phyloP scores from a whole-genome alignment of 2,113 vertebrate species.

The Alaudala cheleensis region DNA sequence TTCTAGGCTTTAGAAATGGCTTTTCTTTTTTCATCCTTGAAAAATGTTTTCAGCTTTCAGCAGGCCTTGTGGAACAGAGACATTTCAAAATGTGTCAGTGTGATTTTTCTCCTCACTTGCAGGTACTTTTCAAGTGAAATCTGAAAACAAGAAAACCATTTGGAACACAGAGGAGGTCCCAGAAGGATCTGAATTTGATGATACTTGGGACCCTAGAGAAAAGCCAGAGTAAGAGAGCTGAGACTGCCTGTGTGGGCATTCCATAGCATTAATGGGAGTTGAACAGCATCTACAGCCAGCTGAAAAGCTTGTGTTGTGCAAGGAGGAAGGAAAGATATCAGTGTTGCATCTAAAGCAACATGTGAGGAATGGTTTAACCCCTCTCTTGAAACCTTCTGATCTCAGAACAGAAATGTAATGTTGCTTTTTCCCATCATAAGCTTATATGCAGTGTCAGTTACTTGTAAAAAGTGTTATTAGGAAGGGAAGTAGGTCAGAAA shows the following conservation, averaged over 20 bases:
- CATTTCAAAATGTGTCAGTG: background rate
- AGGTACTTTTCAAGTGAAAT: slow-evolving; percentile 40
- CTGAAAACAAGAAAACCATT: slow-evolving; percentile 79
- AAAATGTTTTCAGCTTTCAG: background rate
- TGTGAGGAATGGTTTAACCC: background rate
- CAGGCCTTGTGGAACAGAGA: background rate
- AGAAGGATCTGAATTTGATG: slow-evolving; percentile 84
- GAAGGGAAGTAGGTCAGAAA: background rate
- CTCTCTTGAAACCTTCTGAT: slow-evolving; percentile 16
- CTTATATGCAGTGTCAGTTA: slow-evolving; percentile 15
- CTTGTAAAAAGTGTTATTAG: background rate
- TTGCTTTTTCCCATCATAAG: background rate
- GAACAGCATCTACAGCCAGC: background rate
- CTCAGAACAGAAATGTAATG: background rate
- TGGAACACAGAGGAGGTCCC: slow-evolving; percentile 86
- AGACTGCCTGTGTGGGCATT: background rate
- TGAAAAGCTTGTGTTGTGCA: background rate
- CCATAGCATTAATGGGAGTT: background rate
- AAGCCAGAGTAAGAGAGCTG: slow-evolving; percentile 86
- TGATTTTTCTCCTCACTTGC: background rate
- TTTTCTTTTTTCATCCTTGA: background rate
- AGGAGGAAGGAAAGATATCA: background rate
- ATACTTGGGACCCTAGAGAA: slow-evolving; percentile 82
- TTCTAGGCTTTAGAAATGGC: background rate
- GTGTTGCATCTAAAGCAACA: background rate